Percentiles rank a stretch among this genome's conserved stretches.
Conservation (phyloP, 2,888 invertebrate species). For the Brachyopa scutellaris region DNA sequence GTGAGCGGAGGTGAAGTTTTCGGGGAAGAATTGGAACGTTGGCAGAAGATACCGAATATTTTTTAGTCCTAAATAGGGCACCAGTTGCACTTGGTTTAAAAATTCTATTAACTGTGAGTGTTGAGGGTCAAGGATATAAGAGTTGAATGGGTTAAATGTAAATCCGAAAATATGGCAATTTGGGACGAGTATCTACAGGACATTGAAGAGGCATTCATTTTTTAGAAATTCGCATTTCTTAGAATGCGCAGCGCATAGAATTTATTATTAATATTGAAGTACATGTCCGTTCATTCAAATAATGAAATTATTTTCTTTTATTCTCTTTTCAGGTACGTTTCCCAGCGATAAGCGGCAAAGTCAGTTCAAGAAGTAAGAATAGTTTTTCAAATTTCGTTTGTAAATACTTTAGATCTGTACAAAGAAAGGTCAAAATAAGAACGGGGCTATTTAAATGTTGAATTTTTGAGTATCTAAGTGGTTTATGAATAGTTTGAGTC, state of each 20-base stretch:
- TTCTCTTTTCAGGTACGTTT: slow-evolving; percentile 58
- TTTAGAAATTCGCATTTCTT: no score
- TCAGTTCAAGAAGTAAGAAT: slow-evolving; percentile 26
- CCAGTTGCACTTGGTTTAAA: slow-evolving; percentile 19
- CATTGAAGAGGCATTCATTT: no score
- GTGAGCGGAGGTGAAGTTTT: background rate
- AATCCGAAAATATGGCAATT: background rate
- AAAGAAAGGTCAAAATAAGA: no score
- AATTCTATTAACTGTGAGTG: no score
- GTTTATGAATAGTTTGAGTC: no score
- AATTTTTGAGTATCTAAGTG: no score
- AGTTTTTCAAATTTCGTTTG: background rate
- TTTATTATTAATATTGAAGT: no score
- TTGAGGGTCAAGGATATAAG: background rate
- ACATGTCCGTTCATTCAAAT: background rate
- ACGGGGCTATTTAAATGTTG: no score
- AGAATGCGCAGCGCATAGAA: no score
- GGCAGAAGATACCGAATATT: background rate
- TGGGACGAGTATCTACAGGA: no score
- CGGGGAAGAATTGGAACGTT: background rate
- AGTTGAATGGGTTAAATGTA: background rate
- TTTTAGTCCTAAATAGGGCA: background rate
- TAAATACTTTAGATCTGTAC: no score
- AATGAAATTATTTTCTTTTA: slow-evolving; percentile 1
- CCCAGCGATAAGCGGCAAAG: slow-evolving; percentile 2